Evolutionary conservation across 2,113 vertebrate genomes (phyloP).

Genomic region (Festucalex cinctus): DNA sequence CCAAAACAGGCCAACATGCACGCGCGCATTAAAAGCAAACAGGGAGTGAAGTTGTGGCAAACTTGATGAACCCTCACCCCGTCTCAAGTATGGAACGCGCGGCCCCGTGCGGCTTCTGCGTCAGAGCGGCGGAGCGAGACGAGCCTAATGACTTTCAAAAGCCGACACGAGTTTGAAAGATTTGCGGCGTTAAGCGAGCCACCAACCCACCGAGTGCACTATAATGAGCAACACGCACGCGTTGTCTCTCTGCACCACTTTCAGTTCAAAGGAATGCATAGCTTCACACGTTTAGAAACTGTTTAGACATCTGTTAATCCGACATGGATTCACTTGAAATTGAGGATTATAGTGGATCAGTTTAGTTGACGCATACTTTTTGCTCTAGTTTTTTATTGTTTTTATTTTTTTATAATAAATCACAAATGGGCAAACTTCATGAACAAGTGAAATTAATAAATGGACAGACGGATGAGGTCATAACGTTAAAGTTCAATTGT

Average conservation of each 20-base stretch:
- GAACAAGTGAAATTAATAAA: neutral
- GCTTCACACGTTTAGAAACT: neutral
- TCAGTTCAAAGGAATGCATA: neutral
- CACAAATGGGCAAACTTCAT: no score
- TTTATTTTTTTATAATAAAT: neutral
- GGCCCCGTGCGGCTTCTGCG: neutral
- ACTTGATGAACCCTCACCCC: constrained; percentile 1
- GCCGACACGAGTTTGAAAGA: constrained; percentile 33
- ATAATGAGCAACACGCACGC: constrained; percentile 25
- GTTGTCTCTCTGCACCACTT: neutral
- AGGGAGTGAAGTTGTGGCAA: constrained; percentile 10
- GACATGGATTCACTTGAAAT: neutral
- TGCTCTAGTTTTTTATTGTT: neutral
- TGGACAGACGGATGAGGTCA: neutral
- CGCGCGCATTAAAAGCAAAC: constrained; percentile 23
- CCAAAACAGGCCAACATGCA: constrained; percentile 47
- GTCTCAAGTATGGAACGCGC: neutral
- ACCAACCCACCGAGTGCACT: constrained; percentile 21
- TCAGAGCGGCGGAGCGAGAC: constrained; percentile 58
- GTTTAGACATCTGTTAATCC: neutral
- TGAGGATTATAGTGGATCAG: neutral
- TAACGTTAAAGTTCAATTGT: no score
- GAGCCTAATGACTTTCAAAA: constrained; percentile 55
- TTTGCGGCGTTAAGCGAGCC: constrained; percentile 34
- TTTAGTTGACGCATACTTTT: neutral